phyloP scores from a whole-genome alignment of 2,888 invertebrate species.

The Plusia festucae region DNA sequence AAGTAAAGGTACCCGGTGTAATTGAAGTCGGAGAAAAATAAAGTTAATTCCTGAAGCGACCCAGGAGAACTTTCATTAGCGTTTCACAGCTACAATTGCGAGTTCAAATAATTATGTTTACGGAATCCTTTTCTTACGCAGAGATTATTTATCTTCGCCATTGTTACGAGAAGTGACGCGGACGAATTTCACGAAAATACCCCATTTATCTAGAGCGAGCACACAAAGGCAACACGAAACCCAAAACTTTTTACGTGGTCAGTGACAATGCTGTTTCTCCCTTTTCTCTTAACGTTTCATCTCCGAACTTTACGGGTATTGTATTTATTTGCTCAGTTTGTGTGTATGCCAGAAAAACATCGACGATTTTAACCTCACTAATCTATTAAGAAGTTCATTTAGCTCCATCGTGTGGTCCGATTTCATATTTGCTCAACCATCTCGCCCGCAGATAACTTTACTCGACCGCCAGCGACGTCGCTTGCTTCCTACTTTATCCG shows the following conservation, averaged over 20 bases:
- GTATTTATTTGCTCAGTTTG: conserved; percentile 71
- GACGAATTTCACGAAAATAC: conserved; percentile 88
- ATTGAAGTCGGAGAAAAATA: conserved; percentile 80
- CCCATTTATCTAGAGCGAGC: conserved; percentile 85
- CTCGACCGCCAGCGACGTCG: conserved; percentile 71
- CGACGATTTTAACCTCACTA: conserved; percentile 61
- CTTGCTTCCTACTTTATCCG: conserved; percentile 81
- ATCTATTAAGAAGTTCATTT: conserved; percentile 70
- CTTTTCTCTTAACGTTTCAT: conserved; percentile 85
- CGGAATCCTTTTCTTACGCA: conserved; percentile 88
- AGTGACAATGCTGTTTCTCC: conserved; percentile 86
- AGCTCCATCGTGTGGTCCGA: conserved; percentile 71
- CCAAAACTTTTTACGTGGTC: conserved; percentile 89
- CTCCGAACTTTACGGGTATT: conserved; percentile 78
- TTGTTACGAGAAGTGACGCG: conserved; percentile 87
- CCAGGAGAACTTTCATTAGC: conserved; percentile 84
- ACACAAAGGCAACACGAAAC: conserved; percentile 87
- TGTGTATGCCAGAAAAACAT: conserved; percentile 63
- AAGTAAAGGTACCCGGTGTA: conserved; percentile 76
- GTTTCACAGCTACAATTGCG: conserved; percentile 86
- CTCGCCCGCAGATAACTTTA: conserved; percentile 84
- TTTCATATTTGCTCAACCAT: conserved; percentile 80
- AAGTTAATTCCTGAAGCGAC: conserved; percentile 80
- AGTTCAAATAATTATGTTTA: conserved; percentile 89
- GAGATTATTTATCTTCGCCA: conserved; percentile 87